phyloP scores from a whole-genome alignment of 2,797 vertebrate species.

The Gambusia yucatana region DNA sequence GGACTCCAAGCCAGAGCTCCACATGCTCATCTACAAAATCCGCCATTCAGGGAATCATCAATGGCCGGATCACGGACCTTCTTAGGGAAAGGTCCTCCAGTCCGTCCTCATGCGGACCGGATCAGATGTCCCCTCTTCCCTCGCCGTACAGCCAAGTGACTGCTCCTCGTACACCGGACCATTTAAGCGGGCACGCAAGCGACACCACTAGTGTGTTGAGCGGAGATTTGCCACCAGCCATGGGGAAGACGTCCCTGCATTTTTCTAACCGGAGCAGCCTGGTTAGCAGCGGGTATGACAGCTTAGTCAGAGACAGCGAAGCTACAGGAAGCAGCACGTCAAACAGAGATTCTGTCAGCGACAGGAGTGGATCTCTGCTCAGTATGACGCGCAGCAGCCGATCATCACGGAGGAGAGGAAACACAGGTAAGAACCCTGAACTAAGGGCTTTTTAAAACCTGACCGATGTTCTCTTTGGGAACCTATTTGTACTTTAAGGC shows the following conservation, averaged over 20 bases:
- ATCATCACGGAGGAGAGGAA: constrained; percentile 86
- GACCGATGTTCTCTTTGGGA: constrained; percentile 16
- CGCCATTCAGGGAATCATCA: constrained; percentile 85
- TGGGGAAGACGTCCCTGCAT: constrained; percentile 95
- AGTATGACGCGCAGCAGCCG: constrained; percentile 83
- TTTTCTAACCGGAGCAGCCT: constrained; percentile 87
- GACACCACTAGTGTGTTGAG: constrained; percentile 94
- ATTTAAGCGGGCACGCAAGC: constrained; percentile 88
- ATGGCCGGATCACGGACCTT: constrained; percentile 91
- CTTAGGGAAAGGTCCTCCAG: constrained; percentile 79
- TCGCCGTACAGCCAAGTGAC: constrained; percentile 96
- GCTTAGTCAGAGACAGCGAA: constrained; percentile 94
- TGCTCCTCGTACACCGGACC: constrained; percentile 87
- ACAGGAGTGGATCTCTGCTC: constrained; percentile 86
- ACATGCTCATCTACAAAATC: constrained; percentile 87
- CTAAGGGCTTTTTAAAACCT: constrained; percentile 24
- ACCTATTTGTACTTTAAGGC: constrained; percentile 1
- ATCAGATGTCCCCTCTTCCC: constrained; percentile 79
- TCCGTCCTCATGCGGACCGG: constrained; percentile 75
- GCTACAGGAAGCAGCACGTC: constrained; percentile 90
- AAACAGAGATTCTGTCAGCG: constrained; percentile 90
- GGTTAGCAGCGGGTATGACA: constrained; percentile 96
- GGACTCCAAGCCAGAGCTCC: constrained; percentile 86
- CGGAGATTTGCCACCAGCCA: constrained; percentile 93
- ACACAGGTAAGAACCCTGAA: constrained; percentile 81